Evolutionary conservation across 53 echinoderm and acorn worm species (phyloP), one percentile per base, ranked within the genome.

Genomic region (Hippasteria phrygiana): DNA sequence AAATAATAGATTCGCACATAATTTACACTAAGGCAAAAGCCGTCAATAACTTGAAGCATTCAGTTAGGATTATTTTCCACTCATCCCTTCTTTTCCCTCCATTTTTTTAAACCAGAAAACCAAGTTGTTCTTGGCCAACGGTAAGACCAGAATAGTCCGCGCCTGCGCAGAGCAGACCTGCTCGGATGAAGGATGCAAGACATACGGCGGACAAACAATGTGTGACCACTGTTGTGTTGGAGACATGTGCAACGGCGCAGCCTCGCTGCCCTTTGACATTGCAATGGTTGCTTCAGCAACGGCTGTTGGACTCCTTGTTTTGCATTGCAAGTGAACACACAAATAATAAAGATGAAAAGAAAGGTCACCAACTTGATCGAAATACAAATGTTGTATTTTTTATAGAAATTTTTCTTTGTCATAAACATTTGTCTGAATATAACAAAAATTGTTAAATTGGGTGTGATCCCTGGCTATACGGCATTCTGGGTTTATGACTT

Each of bases 201-300:
- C 37, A 6, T 85, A 70, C 37, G 82, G 17, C 26, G 85, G 85
- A 11, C 85, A 85, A 51, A 50, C 43, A 18, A 22, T 85, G 20
- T 85, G 85, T 37, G 71, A 85, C 28, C 38, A 50, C n/a, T 85
- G 85, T 51, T 85, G 85, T 48, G 34, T 32, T 38, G 85, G 85
- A 12, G 85, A 85, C 24, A 13, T 28, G 31, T 85, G 85, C 54
- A 85, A 85, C 71, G 53, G 85, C 71, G 85, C 85, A 85, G n/a
- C 17, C 71, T 43, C 67, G n/a, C 17, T 53, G 36, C 70, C 85
- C 71, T 71, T 53, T 85, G 85, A 85, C 85, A 55, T 12, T 36
- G 18, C 11, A 3, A 12, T 51, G 6, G 20, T 85, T 32, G 41
- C 50, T 1, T 11, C 81, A 29, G 66, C 39, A 72, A 38, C 39